Conservation (phyloP, 2,888 invertebrate species). For the Uloborus plumipes region DNA sequence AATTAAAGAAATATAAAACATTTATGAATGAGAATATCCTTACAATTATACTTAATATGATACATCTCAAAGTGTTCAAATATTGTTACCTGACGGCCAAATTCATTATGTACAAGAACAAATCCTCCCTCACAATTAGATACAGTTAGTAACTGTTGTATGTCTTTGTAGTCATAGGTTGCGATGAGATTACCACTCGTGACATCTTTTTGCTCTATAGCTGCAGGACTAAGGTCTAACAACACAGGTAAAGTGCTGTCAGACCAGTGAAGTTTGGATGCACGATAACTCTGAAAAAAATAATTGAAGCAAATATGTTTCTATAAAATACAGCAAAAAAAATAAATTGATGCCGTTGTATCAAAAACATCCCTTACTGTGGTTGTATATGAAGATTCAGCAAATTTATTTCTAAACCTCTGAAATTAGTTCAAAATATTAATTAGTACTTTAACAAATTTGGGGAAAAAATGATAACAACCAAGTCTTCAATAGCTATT, state of each 20-base stretch:
- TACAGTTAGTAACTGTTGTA: conserved; percentile 82
- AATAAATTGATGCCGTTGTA: not conserved
- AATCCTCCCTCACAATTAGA: conserved; percentile 93
- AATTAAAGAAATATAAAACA: too few species aligned
- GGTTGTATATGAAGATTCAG: conserved; percentile 69
- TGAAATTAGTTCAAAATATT: conserved; percentile 60
- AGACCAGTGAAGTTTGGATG: conserved; percentile 97
- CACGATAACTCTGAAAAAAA: conserved; percentile 80
- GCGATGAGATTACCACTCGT: conserved; percentile 86
- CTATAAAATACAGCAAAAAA: not conserved
- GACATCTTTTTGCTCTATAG: conserved; percentile 91
- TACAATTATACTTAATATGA: too few species aligned
- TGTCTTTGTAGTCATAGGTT: conserved; percentile 87
- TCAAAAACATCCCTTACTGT: conserved; percentile 68
- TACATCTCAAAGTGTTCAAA: not conserved
- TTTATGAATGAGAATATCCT: too few species aligned
- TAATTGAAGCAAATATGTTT: conserved; percentile 17
- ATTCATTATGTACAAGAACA: conserved; percentile 90
- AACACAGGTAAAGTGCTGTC: conserved; percentile 89
- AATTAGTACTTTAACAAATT: not conserved
- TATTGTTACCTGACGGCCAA: conserved; percentile 80
- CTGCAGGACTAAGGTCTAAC: conserved; percentile 91
- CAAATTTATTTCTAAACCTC: conserved; percentile 71
- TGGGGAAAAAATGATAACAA: too few species aligned
- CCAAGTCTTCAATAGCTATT: too few species aligned